phyloP scores from a whole-genome alignment of 92 coral and sea anemone genomes.

The Galaxea fascicularis region DNA sequence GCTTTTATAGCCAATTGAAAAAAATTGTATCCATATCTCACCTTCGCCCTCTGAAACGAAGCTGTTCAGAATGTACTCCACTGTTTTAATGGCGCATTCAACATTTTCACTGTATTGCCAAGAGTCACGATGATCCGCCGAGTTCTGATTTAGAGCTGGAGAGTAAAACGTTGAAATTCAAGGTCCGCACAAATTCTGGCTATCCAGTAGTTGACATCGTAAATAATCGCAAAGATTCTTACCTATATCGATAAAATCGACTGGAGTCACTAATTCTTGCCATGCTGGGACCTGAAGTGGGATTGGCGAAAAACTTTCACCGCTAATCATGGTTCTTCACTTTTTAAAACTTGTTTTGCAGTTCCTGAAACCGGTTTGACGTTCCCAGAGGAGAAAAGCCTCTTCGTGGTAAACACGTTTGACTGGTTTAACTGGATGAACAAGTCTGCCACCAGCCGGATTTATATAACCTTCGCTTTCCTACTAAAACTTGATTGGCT shows the following conservation, averaged over 20 bases:
- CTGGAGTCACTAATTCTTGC: background rate
- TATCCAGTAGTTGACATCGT: background rate
- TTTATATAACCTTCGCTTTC: constrained; percentile 21
- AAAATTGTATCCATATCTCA: background rate
- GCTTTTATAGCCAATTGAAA: too few species aligned
- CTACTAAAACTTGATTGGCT: background rate
- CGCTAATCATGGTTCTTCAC: background rate
- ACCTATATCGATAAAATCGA: constrained; percentile 25
- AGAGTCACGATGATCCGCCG: background rate
- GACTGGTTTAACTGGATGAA: constrained; percentile 15
- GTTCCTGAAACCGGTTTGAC: constrained; percentile 15
- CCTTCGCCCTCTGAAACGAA: constrained; percentile 19
- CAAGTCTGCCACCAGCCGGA: background rate
- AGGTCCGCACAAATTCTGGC: background rate
- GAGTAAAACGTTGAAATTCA: background rate
- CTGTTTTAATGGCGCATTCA: constrained; percentile 8
- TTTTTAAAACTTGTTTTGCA: constrained; percentile 16
- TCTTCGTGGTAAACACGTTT: constrained; percentile 1
- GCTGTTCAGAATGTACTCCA: constrained; percentile 26
- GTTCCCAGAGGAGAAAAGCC: background rate
- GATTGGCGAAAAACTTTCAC: background rate
- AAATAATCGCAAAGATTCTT: background rate
- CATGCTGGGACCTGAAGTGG: background rate
- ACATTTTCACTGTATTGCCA: background rate
- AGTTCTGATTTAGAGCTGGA: background rate